A percentile compares a stretch with the other conserved stretches of the same genome.
phyloP scores from a whole-genome alignment of 2,797 vertebrate genomes.

The Rousettus madagascariensis region DNA sequence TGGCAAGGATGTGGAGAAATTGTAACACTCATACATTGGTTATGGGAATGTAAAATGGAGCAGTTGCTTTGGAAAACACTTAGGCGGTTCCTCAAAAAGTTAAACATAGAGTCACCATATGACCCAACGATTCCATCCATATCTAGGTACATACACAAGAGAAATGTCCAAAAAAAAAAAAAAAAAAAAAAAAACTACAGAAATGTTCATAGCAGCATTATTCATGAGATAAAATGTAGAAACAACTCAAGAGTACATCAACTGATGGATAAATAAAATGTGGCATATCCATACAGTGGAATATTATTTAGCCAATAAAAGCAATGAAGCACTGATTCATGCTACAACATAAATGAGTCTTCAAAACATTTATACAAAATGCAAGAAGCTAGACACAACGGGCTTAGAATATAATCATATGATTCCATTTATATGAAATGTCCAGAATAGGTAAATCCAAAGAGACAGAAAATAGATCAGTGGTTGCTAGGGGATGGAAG shows the following conservation, averaged over 20 bases:
- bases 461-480: neutral
- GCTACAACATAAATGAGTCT: neutral
- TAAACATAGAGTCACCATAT: neutral
- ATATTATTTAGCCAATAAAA: neutral
- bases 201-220: neutral
- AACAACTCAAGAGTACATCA: neutral
- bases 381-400: neutral
- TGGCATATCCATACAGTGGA: neutral
- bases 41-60: neutral
- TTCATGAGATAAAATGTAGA: neutral
- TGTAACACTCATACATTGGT: neutral
- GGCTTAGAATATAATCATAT: neutral
- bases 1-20: neutral
- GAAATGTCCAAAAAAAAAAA: neutral
- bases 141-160: neutral
- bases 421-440: neutral
- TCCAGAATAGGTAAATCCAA: neutral
- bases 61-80: neutral
- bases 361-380: constrained; percentile 6
- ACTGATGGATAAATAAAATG: neutral
- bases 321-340: neutral
- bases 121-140: neutral
- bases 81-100: neutral
- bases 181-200: neutral
- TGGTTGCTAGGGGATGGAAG: neutral